phyloP scores from a whole-genome alignment of 2,113 vertebrate genomes.

The Numenius arquata region DNA sequence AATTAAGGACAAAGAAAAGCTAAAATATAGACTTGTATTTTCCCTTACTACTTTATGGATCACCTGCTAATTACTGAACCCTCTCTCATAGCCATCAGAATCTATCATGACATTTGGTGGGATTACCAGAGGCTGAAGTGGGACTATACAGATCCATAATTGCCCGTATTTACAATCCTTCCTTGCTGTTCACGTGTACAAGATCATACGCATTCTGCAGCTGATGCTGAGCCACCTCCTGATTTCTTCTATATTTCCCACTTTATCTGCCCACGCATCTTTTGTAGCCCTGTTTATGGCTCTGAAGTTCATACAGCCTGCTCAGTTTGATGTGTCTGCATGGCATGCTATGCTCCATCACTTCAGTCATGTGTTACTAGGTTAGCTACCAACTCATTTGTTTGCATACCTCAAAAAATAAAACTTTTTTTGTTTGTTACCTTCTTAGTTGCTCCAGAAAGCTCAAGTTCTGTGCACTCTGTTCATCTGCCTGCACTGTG shows the following conservation, averaged over 20 bases:
- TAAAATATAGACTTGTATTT: neutral
- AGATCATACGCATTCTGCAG: neutral
- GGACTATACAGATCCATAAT: neutral
- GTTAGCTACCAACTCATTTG: neutral
- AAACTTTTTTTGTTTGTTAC: neutral
- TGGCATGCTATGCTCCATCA: neutral
- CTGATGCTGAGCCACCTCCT: neutral
- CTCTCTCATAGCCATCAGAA: accelerated
- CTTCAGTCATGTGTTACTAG: neutral
- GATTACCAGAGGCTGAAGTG: neutral
- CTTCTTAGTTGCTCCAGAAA: neutral
- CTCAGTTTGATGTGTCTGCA: neutral
- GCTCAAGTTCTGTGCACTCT: neutral
- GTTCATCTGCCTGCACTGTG: neutral
- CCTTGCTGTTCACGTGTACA: neutral
- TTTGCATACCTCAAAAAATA: neutral
- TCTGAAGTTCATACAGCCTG: neutral
- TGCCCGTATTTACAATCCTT: neutral
- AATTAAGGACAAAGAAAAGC: neutral
- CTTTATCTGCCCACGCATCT: neutral
- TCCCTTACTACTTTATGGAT: neutral
- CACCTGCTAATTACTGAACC: neutral
- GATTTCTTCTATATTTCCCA: neutral
- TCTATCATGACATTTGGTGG: neutral
- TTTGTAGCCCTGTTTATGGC: neutral